A percentile compares a stretch with the other conserved stretches of the same genome.
Conservation (phyloP, 2,888 invertebrate species). For the Drosophila setosimentum region DNA sequence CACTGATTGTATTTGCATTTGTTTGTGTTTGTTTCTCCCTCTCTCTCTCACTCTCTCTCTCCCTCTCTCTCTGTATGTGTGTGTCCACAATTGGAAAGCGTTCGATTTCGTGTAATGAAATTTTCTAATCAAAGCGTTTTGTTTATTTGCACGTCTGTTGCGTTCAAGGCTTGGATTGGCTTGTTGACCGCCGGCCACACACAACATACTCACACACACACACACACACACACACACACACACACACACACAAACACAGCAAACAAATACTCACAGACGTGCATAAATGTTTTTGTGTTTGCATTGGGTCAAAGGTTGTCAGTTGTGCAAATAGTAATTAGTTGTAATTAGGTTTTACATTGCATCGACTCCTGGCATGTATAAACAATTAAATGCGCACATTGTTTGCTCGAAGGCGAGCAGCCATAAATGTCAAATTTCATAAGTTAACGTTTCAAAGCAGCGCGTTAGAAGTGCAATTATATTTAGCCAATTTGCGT, state of each 20-base stretch:
- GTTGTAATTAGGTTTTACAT: slow-evolving; percentile 76
- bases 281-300: slow-evolving; percentile 55
- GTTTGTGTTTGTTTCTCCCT: slow-evolving; percentile 9
- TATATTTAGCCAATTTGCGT: slow-evolving; percentile 65
- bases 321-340: slow-evolving; percentile 79
- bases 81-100: slow-evolving; percentile 55
- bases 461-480: slow-evolving; percentile 38
- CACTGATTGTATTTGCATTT: slow-evolving; percentile 77
- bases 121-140: slow-evolving; percentile 82
- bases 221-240: slow-evolving; percentile 22
- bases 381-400: slow-evolving; percentile 51
- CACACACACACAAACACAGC: slow-evolving; percentile 11
- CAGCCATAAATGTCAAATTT: slow-evolving; percentile 22
- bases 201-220: slow-evolving; percentile 14
- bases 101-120: slow-evolving; percentile 78
- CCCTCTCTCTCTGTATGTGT: not conserved
- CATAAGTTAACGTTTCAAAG: slow-evolving; percentile 28
- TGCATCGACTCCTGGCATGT: slow-evolving; percentile 28
- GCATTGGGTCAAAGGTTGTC: slow-evolving; percentile 77
- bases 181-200: slow-evolving; percentile 63
- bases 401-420: slow-evolving; percentile 41
- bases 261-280: slow-evolving; percentile 13
- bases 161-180: slow-evolving; percentile 58
- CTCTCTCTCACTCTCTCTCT: not conserved
- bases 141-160: slow-evolving; percentile 66